Evolutionary conservation across 1,140 invertebrate genomes (phyloP).

Genomic region (Psix sp.): DNA sequence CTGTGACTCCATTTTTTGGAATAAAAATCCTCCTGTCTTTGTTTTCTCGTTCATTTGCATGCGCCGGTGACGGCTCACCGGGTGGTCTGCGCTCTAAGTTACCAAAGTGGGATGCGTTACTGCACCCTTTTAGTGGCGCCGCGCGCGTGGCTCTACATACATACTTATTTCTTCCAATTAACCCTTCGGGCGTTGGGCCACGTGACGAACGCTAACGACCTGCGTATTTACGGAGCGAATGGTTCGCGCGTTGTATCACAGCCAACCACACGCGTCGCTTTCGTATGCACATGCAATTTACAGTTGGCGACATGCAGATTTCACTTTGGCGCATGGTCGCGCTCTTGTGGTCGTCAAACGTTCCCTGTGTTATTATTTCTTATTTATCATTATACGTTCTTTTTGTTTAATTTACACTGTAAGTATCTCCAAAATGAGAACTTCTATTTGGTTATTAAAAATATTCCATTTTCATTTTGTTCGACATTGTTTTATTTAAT

Average conservation of each 20-base stretch:
- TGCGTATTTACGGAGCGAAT: constrained; percentile 70
- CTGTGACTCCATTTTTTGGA: constrained; percentile 27
- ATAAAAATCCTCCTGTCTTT: constrained; percentile 44
- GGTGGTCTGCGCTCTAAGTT: constrained; percentile 58
- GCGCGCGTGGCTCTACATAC: constrained; percentile 57
- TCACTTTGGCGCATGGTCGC: constrained; percentile 53
- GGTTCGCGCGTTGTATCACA: constrained; percentile 53
- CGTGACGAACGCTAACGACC: constrained; percentile 75
- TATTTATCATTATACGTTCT: constrained; percentile 7
- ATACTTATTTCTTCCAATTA: constrained; percentile 77
- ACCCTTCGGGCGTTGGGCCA: constrained; percentile 73
- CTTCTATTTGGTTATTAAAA: too few relatives aligned
- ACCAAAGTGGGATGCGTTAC: constrained; percentile 47
- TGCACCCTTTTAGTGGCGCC: constrained; percentile 38
- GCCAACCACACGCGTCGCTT: constrained; percentile 56
- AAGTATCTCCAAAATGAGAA: background rate
- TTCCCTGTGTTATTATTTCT: background rate
- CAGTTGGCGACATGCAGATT: constrained; percentile 54
- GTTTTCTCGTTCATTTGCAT: constrained; percentile 67
- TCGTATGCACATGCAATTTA: constrained; percentile 54
- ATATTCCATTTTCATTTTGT: too few relatives aligned
- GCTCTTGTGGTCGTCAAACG: constrained; percentile 22
- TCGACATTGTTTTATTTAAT: too few relatives aligned
- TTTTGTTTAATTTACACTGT: background rate
- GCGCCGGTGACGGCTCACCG: constrained; percentile 47